A percentile compares a stretch with the other conserved stretches of the same genome.
phyloP scores from a whole-genome alignment of 2,888 invertebrate genomes.

The Apotomis betuletana region DNA sequence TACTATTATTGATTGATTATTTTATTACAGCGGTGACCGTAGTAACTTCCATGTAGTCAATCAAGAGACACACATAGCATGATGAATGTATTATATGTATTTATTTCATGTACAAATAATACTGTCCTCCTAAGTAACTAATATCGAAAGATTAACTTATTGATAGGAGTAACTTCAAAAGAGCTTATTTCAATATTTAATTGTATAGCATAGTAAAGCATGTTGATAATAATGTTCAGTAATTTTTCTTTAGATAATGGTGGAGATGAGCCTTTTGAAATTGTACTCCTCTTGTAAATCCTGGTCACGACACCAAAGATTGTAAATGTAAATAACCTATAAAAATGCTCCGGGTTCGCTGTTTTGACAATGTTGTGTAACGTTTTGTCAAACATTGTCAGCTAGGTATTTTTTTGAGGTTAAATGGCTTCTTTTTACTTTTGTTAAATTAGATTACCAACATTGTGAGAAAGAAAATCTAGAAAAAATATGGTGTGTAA shows the following conservation, averaged over 20 bases:
- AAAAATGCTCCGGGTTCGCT: not conserved
- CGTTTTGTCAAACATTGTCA: not conserved
- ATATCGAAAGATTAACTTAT: not conserved
- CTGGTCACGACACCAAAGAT: slow-evolving; percentile 19
- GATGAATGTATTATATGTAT: not conserved
- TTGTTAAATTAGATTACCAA: no score
- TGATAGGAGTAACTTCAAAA: not conserved
- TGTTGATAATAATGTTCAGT: no score
- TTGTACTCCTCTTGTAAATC: not conserved
- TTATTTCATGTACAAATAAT: not conserved
- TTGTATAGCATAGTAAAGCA: no score
- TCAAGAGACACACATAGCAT: not conserved
- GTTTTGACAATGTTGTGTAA: not conserved
- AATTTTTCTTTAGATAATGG: no score
- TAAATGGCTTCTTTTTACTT: no score
- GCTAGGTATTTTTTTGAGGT: no score
- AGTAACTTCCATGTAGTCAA: not conserved
- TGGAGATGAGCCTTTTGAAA: not conserved
- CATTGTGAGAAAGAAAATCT: no score
- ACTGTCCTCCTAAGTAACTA: not conserved
- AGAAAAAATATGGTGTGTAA: no score
- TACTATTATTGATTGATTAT: not conserved
- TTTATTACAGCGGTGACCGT: not conserved
- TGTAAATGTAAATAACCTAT: not conserved
- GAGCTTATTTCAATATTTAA: not conserved